Base-by-base conservation (phyloP, 2,888 invertebrate species). In the Hanleya hanleyi region DNA sequence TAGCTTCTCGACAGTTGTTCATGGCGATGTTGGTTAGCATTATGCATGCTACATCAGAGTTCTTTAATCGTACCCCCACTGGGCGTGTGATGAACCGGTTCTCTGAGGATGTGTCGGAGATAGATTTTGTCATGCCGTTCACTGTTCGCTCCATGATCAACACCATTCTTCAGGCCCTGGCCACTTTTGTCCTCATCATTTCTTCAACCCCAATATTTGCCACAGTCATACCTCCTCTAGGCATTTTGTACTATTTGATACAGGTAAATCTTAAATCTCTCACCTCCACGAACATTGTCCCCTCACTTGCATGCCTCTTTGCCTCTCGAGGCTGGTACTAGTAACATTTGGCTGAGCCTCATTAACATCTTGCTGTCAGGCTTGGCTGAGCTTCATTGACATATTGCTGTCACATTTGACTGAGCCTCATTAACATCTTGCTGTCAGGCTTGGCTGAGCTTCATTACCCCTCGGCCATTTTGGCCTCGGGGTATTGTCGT, bases 11-110 rank as follows among this genome's bases (percentile, higher is more conserved):
- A 29, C 74, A 77, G 9, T 80, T 91, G 33, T 91, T 91, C 80
- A 72, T 69, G 41, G 74, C 76, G 15, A 79, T 91, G 67, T 80
- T 91, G 12, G 68, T 71, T 12, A 84, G 84, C 62, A 83, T 91
- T 9, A 84, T 82, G 82, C 88, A 67, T 85, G 79, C 71, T 22
- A 85, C 88, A 18, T 57, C 86, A 75, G 66, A 69, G 18, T 85
- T 87, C 73, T 86, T 82, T 81, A 84, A 87, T 33, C 84, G 86
- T 12, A 91, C 89, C n/a, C 91, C 91, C 9, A 80, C 87, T 15
- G 92, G 92, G 33, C 84, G 91, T 41, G 86, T 92, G 51, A 74
- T 92, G 64, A 92, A 92, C 79, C 84, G 91, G 49, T 82, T 81
- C 61, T 75, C 81, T 18, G 82, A 79, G 57, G 89, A 89, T 73